Evolutionary conservation across 2,113 vertebrate genomes (phyloP).

Genomic region (Tachysurus fulvidraco): DNA sequence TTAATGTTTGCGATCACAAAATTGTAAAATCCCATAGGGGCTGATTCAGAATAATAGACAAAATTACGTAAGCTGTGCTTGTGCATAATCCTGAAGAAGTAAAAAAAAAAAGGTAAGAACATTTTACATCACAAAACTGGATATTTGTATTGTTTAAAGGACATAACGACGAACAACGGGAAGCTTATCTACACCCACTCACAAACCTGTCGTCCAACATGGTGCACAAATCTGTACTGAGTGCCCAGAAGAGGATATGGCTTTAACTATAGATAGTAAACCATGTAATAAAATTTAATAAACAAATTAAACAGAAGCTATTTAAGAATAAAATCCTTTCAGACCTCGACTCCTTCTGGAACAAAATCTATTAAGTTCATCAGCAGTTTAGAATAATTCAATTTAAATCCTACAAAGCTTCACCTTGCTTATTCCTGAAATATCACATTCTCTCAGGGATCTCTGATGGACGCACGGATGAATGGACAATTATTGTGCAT

Average conservation of each 20-base stretch:
- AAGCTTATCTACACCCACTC: neutral
- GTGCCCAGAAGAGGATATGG: neutral
- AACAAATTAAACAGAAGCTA: too few species aligned
- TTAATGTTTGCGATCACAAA: too few species aligned
- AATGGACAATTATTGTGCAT: constrained; percentile 4
- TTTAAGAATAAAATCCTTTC: neutral
- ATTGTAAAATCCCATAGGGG: too few species aligned
- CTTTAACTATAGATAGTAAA: neutral
- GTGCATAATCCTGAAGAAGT: too few species aligned
- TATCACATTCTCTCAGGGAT: neutral
- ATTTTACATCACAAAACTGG: neutral
- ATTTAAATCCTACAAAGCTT: neutral
- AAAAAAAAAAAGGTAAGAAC: too few species aligned
- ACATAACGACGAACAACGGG: neutral
- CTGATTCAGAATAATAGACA: too few species aligned
- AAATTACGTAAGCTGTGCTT: too few species aligned
- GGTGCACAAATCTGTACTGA: neutral
- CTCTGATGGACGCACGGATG: neutral
- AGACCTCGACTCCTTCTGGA: neutral
- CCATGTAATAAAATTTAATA: neutral
- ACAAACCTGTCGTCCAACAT: neutral
- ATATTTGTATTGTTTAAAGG: neutral
- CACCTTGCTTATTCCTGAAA: neutral
- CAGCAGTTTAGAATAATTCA: neutral
- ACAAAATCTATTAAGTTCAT: neutral